phyloP scores from a whole-genome alignment of 92 coral and sea anemone genomes.

The Anthopleura xanthogrammica region DNA sequence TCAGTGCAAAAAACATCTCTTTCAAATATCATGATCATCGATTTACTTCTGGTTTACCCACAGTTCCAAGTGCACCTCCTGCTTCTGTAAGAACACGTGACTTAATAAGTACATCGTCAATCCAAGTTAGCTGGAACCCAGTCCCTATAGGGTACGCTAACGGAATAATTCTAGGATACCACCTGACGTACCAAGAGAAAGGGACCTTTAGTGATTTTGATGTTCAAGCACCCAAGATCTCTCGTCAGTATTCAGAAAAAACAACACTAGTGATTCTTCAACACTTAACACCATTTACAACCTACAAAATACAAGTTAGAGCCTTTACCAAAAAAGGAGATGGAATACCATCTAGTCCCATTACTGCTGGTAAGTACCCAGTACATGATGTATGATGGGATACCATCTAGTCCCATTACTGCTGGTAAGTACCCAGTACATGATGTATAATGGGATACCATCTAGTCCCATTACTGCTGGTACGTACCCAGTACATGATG shows the following conservation, averaged over 20 bases:
- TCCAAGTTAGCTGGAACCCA: background rate
- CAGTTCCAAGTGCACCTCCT: conserved; percentile 17
- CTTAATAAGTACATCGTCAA: background rate
- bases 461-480: background rate
- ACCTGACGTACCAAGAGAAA: background rate
- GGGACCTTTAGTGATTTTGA: background rate
- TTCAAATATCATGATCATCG: no score
- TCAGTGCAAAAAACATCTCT: no score
- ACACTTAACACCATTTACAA: background rate
- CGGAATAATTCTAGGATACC: background rate
- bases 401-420: background rate
- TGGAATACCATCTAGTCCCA: background rate
- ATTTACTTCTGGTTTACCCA: background rate
- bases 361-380: conserved; percentile 4
- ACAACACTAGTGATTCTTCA: background rate
- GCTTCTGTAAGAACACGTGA: background rate
- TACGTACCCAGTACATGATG: background rate
- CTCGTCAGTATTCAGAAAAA: background rate
- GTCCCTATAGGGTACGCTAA: background rate
- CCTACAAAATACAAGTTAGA: conserved; percentile 1
- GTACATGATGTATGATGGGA: background rate
- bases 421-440: background rate
- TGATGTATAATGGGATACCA: background rate
- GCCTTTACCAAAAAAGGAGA: conserved; percentile 8
- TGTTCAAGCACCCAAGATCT: background rate